Base-by-base conservation (phyloP, 2,797 vertebrate genomes). In the Vespertilio murinus region DNA sequence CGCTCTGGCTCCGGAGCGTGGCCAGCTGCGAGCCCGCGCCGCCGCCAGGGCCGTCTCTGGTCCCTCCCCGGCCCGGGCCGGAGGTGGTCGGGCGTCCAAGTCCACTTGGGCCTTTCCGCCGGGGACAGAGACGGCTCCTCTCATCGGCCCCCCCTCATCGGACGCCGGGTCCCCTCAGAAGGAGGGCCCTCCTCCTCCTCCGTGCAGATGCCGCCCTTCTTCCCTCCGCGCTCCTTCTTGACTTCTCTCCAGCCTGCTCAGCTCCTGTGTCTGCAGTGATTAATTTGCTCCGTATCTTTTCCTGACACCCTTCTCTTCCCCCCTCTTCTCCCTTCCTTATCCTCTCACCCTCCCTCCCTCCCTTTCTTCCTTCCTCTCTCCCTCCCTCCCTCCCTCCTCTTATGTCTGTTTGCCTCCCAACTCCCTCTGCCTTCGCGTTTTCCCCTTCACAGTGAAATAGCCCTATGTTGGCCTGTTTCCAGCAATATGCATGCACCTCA, bases 1-100 rank as follows among this genome's bases (percentile, higher is more conserved):
- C 94, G 87, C 94, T 95, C 94, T 97, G 96, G 96, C 96, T 91
- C 56, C 95, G 10, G 86, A 88, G 67, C 65, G 35, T 81, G 91
- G 17, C 95, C 96, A 96, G 94, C 93, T 97, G 96, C 61, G 38
- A 23, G 82, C 83, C 13, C 11, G 67, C 86, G 56, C 61, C 75
- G 23, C 9, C 84, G 91, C 95, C 95, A 97, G 95, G 45, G 59
- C 22, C 0, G 4, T n/a, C n/a, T n/a, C n/a, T n/a, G n/a, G n/a
- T n/a, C n/a, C n/a, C n/a, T n/a, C n/a, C n/a, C n/a, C n/a, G n/a
- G 91, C 95, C 95, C 96, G 95, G 45, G 59, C 22, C 0, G 4
- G 81, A 64, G 81, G 78, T 77, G 71, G 42, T 61, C 59, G 59
- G 64, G 69, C 70, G 18, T 35, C 92, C 80, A 38, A 6, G 12